Percentiles rank a stretch among this genome's conserved stretches.
These are phyloP conservation scores for Vollenhovia emeryi DNA, from an alignment of 1,140 invertebrate genomes.

Conservation along the genomic window DNA sequence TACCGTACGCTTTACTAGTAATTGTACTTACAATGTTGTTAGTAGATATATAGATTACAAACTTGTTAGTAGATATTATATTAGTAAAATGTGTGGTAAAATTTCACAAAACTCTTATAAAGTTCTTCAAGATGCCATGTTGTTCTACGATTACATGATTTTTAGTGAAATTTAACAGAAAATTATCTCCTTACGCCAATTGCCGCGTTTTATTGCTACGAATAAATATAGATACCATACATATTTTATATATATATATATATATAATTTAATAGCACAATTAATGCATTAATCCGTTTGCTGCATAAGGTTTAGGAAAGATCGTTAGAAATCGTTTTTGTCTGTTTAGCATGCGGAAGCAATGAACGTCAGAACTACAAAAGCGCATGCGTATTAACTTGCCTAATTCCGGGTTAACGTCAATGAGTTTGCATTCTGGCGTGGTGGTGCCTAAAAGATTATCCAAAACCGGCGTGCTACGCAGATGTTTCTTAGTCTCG, in stretches of 20 bases:
- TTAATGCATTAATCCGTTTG: conserved; percentile 15
- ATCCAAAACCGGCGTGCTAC: conserved; percentile 78
- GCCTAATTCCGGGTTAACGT: conserved; percentile 73
- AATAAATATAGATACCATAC: background rate
- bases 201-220: background rate
- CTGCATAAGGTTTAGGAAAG: background rate
- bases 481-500: conserved; percentile 77
- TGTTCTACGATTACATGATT: too few species aligned
- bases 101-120: too few species aligned
- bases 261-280: background rate
- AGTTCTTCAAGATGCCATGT: too few species aligned
- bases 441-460: conserved; percentile 76
- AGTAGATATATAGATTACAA: too few species aligned
- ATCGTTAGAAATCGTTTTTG: background rate
- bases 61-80: too few species aligned
- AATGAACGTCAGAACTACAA: background rate
- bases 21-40: too few species aligned
- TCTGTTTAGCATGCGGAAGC: background rate
- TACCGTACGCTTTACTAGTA: too few species aligned
- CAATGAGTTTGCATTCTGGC: conserved; percentile 68
- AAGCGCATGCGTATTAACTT: conserved; percentile 77
- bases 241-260: too few species aligned
- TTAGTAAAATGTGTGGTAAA: too few species aligned
- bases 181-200: background rate
- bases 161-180: too few species aligned